These are phyloP conservation scores for Scaptomyza parva DNA, from an alignment of 2,888 invertebrate genomes.

Conservation along the genomic window DNA sequence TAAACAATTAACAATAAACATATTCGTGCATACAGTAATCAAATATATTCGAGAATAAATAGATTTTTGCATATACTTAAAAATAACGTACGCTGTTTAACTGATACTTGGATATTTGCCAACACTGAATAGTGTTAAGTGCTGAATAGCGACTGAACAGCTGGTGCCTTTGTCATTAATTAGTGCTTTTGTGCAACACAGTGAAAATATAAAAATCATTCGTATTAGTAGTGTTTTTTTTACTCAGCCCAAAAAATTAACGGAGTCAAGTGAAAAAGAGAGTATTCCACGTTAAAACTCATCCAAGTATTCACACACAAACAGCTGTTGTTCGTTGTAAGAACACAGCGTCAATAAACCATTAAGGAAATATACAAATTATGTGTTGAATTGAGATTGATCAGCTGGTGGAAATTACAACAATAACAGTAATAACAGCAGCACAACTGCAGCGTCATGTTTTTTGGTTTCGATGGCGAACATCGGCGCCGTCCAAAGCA, in stretches of 20 bases:
- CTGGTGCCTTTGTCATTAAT: constrained; percentile 46
- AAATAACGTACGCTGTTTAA: constrained; percentile 11
- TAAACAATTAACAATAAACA: background rate
- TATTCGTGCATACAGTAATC: background rate
- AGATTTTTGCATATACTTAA: background rate
- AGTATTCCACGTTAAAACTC: constrained; percentile 16
- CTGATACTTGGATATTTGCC: constrained; percentile 6
- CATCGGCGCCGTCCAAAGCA: constrained; percentile 94
- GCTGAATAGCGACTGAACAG: constrained; percentile 46
- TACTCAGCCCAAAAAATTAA: constrained; percentile 64
- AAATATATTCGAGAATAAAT: too few species aligned
- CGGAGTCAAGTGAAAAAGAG: constrained; percentile 35
- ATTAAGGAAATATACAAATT: constrained; percentile 23
- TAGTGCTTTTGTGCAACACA: constrained; percentile 39
- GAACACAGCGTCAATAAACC: background rate
- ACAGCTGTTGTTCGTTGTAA: constrained; percentile 8
- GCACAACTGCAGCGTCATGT: constrained; percentile 85
- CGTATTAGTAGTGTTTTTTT: constrained; percentile 60
- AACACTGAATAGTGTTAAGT: constrained; percentile 35
- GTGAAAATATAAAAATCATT: constrained; percentile 76
- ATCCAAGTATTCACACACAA: background rate
- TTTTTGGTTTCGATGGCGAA: constrained; percentile 95
- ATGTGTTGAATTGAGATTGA: constrained; percentile 47
- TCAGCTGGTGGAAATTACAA: constrained; percentile 57
- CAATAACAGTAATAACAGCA: constrained; percentile 26